Conservation (phyloP, 1,140 invertebrate species). For the Ruditapes philippinarum region DNA sequence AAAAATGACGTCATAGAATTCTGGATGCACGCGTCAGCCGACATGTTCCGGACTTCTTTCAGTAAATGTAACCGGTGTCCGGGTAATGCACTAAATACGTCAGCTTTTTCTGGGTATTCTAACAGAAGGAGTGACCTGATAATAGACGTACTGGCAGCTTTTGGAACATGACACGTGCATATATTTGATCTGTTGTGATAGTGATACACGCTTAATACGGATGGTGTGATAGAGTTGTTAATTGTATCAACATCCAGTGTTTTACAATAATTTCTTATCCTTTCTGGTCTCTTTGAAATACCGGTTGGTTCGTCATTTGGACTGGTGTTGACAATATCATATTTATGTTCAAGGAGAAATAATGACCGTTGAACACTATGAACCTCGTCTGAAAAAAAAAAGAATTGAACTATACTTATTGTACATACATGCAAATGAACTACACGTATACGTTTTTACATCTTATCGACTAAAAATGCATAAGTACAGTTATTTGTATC, state of each 20-base stretch:
- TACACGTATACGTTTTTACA: too few species aligned
- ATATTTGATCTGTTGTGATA: neutral
- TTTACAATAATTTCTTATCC: neutral
- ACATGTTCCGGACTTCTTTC: neutral
- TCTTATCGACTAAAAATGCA: too few species aligned
- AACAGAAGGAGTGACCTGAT: neutral
- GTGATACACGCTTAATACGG: neutral
- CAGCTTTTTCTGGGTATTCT: conserved; percentile 45
- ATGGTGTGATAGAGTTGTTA: neutral
- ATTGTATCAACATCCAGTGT: neutral
- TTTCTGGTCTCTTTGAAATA: neutral
- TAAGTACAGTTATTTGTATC: too few species aligned
- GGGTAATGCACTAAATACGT: neutral
- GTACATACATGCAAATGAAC: too few species aligned
- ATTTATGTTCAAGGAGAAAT: too few species aligned
- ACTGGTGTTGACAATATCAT: too few species aligned
- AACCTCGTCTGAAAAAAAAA: too few species aligned
- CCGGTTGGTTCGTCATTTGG: neutral
- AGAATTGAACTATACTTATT: too few species aligned
- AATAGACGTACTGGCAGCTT: conserved; percentile 49
- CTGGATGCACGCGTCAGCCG: neutral
- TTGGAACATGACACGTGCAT: conserved; percentile 34
- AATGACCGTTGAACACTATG: too few species aligned
- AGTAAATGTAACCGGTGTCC: conserved; percentile 17
- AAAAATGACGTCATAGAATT: conserved; percentile 1